These are phyloP conservation scores for Pyrgilauda ruficollis DNA, from an alignment of 2,113 vertebrate genomes.

Conservation along the genomic window DNA sequence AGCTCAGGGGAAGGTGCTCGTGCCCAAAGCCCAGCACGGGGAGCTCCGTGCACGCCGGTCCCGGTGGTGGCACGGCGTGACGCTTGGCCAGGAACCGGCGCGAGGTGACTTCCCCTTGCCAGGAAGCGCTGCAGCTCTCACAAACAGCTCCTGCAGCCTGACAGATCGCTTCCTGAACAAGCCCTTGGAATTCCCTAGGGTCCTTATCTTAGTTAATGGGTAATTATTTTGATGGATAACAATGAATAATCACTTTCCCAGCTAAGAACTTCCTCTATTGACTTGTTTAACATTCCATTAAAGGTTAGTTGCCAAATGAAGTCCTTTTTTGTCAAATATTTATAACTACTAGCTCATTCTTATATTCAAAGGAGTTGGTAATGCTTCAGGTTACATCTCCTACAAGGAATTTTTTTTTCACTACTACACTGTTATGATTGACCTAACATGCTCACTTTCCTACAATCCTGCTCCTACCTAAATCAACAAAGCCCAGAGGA, in stretches of 20 bases:
- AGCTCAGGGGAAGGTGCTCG: neutral
- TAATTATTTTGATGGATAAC: slow-evolving; percentile 75
- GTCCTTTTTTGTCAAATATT: slow-evolving; percentile 64
- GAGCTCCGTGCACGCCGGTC: rapidly evolving
- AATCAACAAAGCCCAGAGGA: neutral
- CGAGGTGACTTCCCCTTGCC: slow-evolving; percentile 71
- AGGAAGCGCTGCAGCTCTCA: slow-evolving; percentile 59
- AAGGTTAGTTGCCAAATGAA: slow-evolving; percentile 69
- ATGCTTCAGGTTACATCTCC: slow-evolving; percentile 3
- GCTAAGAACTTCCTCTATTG: slow-evolving; percentile 82
- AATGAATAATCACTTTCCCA: slow-evolving; percentile 77
- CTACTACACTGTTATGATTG: neutral
- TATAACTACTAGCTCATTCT: slow-evolving; percentile 44
- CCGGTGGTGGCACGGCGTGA: rapidly evolving
- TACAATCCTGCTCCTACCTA: neutral
- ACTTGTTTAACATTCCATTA: slow-evolving; percentile 74
- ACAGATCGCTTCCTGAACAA: slow-evolving; percentile 74
- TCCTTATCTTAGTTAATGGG: slow-evolving; percentile 72
- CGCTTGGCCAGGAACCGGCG: neutral
- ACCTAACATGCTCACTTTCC: neutral
- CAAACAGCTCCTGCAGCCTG: slow-evolving; percentile 58
- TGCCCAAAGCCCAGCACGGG: rapidly evolving
- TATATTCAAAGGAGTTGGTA: slow-evolving; percentile 44
- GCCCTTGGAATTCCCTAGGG: slow-evolving; percentile 75
- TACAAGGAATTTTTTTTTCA: neutral